A percentile compares a stretch with the other conserved stretches of the same genome.
Conservation (phyloP, 2,113 vertebrate genomes). For the Chelonoidis abingdonii region DNA sequence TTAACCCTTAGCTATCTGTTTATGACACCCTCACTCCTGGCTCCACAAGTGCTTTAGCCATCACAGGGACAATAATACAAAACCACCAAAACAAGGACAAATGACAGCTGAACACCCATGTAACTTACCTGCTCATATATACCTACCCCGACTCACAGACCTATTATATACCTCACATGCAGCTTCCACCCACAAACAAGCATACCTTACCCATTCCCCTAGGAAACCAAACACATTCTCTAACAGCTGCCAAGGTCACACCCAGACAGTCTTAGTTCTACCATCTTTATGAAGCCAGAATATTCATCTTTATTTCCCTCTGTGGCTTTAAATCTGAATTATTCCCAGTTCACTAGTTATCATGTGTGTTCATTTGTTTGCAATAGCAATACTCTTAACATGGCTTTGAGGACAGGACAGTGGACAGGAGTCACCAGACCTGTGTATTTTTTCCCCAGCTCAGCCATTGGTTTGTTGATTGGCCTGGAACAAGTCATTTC, state of each 20-base stretch:
- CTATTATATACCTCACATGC: not conserved
- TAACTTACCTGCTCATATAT: not conserved
- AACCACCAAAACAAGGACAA: not conserved
- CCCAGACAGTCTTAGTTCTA: not conserved
- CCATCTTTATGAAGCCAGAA: not conserved
- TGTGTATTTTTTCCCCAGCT: not conserved
- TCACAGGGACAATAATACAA: not conserved
- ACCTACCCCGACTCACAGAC: not conserved
- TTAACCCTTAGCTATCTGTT: too few species aligned
- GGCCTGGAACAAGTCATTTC: not conserved
- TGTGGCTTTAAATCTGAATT: not conserved
- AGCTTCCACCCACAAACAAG: not conserved
- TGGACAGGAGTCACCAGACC: conserved; percentile 34
- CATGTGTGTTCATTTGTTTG: not conserved
- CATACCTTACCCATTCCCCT: not conserved
- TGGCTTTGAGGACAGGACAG: not conserved
- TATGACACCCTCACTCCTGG: not conserved
- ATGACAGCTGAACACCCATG: not conserved
- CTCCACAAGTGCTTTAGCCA: not conserved
- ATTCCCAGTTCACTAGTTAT: accelerated
- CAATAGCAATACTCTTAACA: not conserved
- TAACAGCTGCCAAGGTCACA: not conserved
- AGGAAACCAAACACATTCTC: not conserved
- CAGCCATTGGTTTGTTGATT: not conserved
- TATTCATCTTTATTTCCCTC: not conserved